phyloP scores from a whole-genome alignment of 2,888 invertebrate genomes.

The Acleris holmiana region DNA sequence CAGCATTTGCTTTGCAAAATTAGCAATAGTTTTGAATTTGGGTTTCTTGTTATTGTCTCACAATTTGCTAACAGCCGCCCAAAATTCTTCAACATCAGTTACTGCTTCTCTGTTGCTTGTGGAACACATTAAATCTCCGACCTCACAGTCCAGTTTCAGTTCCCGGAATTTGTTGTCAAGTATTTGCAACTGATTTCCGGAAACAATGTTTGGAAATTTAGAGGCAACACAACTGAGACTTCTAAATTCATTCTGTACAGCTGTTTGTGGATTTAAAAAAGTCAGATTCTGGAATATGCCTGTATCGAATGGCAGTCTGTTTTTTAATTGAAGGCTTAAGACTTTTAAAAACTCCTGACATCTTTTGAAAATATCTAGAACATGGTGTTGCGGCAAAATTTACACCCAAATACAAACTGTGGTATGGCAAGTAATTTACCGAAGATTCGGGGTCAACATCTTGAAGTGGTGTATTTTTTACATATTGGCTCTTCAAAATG shows the following conservation, averaged over 20 bases:
- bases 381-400: constrained; percentile 13
- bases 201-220: constrained; percentile 15
- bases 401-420: constrained; percentile 13
- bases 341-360: no score
- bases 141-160: neutral
- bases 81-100: constrained; percentile 13
- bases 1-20: constrained; percentile 17
- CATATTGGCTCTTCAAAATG: constrained; percentile 14
- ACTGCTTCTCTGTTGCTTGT: neutral
- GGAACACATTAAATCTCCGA: no score
- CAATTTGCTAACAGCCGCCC: constrained; percentile 9
- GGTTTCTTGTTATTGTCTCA: constrained; percentile 11
- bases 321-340: no score
- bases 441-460: constrained; percentile 1
- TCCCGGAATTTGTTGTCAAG: constrained; percentile 13
- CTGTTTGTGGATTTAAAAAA: constrained; percentile 6
- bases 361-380: constrained; percentile 9
- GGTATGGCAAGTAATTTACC: constrained; percentile 8
- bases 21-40: constrained; percentile 12
- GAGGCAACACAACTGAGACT: constrained; percentile 12
- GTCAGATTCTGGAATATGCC: no score
- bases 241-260: constrained; percentile 11
- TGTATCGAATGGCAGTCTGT: no score
- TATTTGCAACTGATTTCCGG: constrained; percentile 11
- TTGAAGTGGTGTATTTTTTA: no score